Evolutionary conservation across 2,113 vertebrate species (phyloP).

Genomic region (Aptenodytes forsteri): DNA sequence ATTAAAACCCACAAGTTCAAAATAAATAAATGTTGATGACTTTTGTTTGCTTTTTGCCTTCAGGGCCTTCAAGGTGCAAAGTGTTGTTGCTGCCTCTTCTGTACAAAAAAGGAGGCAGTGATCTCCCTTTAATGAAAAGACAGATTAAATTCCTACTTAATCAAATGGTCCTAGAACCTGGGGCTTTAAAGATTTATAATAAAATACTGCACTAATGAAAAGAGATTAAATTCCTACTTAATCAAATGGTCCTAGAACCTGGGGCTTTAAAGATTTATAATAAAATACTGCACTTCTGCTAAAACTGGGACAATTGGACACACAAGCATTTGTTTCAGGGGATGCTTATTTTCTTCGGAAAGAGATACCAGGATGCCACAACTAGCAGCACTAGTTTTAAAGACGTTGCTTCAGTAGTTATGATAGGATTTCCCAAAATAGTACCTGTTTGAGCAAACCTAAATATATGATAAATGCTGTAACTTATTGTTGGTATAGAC

Average conservation of each 20-base stretch:
- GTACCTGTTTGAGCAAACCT: neutral
- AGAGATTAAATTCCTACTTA: neutral
- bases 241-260: neutral
- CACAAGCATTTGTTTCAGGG: neutral
- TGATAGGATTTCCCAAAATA: neutral
- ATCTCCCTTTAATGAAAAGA: neutral
- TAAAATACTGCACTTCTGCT: neutral
- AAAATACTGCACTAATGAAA: neutral
- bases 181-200: neutral
- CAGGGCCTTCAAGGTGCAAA: neutral
- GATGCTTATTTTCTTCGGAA: neutral
- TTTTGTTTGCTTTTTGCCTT: neutral
- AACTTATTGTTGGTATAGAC: neutral
- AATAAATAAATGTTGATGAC: neutral
- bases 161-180: neutral
- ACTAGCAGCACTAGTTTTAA: accelerated
- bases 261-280: neutral
- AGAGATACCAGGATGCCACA: neutral
- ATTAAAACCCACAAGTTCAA: neutral
- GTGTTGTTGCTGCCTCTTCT: neutral
- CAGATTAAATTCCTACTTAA: neutral
- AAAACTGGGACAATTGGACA: neutral
- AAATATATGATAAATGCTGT: neutral
- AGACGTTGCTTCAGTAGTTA: neutral
- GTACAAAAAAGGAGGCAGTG: neutral